phyloP scores from a whole-genome alignment of 2,797 vertebrate species.

The Lemur catta region DNA sequence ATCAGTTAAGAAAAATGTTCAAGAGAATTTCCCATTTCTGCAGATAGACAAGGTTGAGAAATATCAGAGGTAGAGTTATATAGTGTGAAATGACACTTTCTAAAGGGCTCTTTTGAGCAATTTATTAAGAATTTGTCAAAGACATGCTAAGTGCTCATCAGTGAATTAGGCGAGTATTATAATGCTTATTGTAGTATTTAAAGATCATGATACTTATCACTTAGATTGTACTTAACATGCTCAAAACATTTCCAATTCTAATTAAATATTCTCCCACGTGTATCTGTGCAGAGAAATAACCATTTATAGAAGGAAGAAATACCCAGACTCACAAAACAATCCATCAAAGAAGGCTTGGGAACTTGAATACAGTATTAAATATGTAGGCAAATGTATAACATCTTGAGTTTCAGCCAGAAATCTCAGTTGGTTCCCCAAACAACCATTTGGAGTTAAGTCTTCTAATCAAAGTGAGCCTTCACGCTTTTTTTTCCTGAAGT shows the following conservation, averaged over 20 bases:
- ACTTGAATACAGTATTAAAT: constrained; percentile 65
- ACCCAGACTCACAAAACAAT: constrained; percentile 66
- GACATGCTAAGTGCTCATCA: constrained; percentile 66
- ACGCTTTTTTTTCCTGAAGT: constrained; percentile 26
- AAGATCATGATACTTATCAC: constrained; percentile 73
- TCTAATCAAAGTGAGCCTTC: constrained; percentile 64
- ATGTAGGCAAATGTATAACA: constrained; percentile 66
- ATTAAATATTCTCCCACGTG: constrained; percentile 76
- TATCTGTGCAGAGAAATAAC: constrained; percentile 69
- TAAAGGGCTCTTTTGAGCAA: constrained; percentile 75
- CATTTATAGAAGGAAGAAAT: constrained; percentile 67
- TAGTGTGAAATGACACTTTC: constrained; percentile 77
- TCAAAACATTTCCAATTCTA: constrained; percentile 78
- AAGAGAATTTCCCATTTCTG: constrained; percentile 78
- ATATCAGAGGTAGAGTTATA: constrained; percentile 76
- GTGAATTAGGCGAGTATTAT: constrained; percentile 71
- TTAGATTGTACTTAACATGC: constrained; percentile 71
- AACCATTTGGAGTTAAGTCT: constrained; percentile 68
- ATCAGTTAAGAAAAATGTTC: constrained; percentile 81
- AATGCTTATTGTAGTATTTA: constrained; percentile 76
- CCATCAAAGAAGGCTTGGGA: constrained; percentile 68
- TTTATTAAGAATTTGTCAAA: constrained; percentile 79
- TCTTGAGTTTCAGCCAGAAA: constrained; percentile 70
- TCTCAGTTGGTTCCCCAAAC: constrained; percentile 61
- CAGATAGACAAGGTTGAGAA: constrained; percentile 77